phyloP scores from a whole-genome alignment of 2,888 invertebrate species.

The Amphiduros pacificus region DNA sequence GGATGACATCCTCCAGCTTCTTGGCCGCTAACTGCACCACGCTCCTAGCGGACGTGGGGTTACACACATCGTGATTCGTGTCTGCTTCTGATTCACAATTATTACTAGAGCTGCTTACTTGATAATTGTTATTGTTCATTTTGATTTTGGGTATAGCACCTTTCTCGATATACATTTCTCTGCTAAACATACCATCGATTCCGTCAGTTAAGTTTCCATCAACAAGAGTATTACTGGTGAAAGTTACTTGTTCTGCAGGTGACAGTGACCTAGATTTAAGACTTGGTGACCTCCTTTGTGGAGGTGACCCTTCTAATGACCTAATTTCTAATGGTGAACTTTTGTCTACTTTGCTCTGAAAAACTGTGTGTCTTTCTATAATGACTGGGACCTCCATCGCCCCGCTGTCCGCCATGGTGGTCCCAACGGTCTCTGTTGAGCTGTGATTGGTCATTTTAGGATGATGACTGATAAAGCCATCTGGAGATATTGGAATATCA shows the following conservation, averaged over 20 bases:
- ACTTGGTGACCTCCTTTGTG: conserved; percentile 25
- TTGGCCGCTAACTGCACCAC: conserved; percentile 18
- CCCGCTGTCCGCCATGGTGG: not conserved
- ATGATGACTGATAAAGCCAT: conserved; percentile 1
- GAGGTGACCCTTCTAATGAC: conserved; percentile 24
- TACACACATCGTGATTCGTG: not conserved
- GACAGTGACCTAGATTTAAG: conserved; percentile 31
- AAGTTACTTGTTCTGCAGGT: conserved; percentile 36
- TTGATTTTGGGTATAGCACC: conserved; percentile 36
- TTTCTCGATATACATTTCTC: conserved; percentile 32
- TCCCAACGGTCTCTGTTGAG: not conserved
- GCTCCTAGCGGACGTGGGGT: conserved; percentile 3
- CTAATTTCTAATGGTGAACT: conserved; percentile 16
- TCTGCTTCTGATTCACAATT: not conserved
- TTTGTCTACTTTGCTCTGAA: conserved; percentile 3
- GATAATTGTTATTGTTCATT: conserved; percentile 2
- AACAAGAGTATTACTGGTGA: conserved; percentile 12
- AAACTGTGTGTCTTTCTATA: conserved; percentile 10
- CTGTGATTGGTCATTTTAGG: not conserved
- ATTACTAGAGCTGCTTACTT: not conserved
- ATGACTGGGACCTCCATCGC: conserved; percentile 17
- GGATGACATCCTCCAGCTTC: conserved; percentile 12
- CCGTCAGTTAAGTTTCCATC: conserved; percentile 1
- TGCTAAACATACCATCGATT: conserved; percentile 2
- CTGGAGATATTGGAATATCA: conserved; percentile 16